Evolutionary conservation across 2,888 invertebrate species (phyloP).

Genomic region (Ypsolopha scabrella): DNA sequence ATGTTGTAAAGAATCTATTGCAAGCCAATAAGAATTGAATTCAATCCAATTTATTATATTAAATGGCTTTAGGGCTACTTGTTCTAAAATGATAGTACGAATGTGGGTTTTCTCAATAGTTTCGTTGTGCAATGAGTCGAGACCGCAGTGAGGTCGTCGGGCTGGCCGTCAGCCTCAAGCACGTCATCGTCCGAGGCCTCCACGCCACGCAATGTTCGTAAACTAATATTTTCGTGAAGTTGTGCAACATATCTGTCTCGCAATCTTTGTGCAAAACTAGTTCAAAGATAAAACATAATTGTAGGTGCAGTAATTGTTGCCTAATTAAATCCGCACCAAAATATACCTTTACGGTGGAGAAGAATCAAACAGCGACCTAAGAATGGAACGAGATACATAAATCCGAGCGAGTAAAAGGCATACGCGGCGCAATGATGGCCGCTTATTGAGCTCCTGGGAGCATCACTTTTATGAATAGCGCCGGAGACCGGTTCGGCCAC

Average conservation of each 20-base stretch:
- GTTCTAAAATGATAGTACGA: too few species aligned
- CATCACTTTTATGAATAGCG: conserved; percentile 63
- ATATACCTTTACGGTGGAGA: background rate
- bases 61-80: background rate
- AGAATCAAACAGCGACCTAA: background rate
- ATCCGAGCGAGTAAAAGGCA: background rate
- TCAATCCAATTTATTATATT: background rate
- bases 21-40: background rate
- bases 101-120: conserved; percentile 6
- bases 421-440: conserved; percentile 1
- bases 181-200: conserved; percentile 22
- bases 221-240: conserved; percentile 35
- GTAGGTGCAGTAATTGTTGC: conserved; percentile 8
- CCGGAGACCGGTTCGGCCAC: conserved; percentile 54
- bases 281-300: conserved; percentile 10
- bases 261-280: conserved; percentile 28
- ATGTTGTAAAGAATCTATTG: background rate
- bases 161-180: conserved; percentile 10
- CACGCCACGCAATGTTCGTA: conserved; percentile 13
- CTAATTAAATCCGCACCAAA: conserved; percentile 11
- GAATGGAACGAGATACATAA: background rate
- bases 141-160: conserved; percentile 17
- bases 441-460: conserved; percentile 29
- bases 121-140: conserved; percentile 29
- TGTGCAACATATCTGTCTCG: conserved; percentile 37